Conservation (phyloP, 2,113 vertebrate species). For the Rattus rattus region DNA sequence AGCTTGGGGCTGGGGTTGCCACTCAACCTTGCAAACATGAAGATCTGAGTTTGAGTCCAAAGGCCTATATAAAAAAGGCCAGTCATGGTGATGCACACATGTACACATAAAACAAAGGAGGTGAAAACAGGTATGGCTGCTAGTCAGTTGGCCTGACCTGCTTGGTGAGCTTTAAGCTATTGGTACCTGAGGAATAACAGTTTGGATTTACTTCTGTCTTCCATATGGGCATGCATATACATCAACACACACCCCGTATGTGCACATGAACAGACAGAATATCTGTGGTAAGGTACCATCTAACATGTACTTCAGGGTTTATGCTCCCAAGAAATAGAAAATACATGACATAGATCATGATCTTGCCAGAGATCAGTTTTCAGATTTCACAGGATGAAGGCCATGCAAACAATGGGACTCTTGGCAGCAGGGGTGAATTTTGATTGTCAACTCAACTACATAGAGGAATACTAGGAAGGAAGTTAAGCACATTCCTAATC, state of each 20-base stretch:
- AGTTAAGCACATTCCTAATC: neutral
- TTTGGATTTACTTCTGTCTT: neutral
- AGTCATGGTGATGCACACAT: neutral
- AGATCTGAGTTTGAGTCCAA: neutral
- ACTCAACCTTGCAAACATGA: neutral
- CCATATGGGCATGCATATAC: neutral
- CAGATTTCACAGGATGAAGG: neutral
- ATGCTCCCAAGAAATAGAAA: neutral
- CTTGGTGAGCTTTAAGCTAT: neutral
- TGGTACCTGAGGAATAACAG: neutral
- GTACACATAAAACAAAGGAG: neutral
- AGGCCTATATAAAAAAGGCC: neutral
- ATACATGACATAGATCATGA: neutral
- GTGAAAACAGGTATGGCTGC: neutral
- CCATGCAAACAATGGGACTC: neutral
- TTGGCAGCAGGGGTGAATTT: neutral
- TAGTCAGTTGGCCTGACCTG: neutral
- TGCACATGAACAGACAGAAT: neutral
- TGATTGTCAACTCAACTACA: neutral
- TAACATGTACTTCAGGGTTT: neutral
- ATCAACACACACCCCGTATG: neutral
- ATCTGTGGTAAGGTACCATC: neutral
- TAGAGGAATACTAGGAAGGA: neutral
- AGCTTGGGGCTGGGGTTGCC: neutral
- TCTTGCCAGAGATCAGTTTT: neutral